Evolutionary conservation across 2,888 invertebrate species (phyloP).

Genomic region (Ariolimax columbianus): DNA sequence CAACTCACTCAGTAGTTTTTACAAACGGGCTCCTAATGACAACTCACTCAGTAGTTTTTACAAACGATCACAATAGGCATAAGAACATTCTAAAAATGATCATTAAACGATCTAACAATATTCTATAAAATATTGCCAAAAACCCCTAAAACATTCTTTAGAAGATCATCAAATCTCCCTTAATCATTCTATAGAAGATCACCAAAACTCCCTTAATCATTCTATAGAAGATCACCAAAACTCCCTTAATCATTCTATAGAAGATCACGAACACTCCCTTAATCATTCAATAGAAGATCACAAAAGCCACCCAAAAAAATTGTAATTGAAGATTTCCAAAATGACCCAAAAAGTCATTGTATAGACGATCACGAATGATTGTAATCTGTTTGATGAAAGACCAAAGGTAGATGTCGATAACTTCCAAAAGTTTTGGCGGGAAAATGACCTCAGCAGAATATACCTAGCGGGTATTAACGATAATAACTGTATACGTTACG

Average conservation of each 20-base stretch:
- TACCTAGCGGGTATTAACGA: too few relatives aligned
- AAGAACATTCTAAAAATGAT: slow-evolving; percentile 12
- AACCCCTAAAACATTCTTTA: neutral
- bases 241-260: neutral
- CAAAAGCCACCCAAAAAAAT: too few relatives aligned
- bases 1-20: neutral
- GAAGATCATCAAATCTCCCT: neutral
- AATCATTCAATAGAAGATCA: slow-evolving; percentile 1
- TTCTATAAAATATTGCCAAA: neutral
- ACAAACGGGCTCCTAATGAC: neutral
- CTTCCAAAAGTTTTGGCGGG: too few relatives aligned
- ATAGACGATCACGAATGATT: too few relatives aligned
- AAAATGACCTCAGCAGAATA: too few relatives aligned
- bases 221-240: neutral
- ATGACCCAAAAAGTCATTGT: too few relatives aligned
- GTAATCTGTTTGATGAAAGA: too few relatives aligned
- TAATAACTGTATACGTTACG: too few relatives aligned
- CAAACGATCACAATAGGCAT: neutral
- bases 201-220: neutral
- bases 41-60: neutral
- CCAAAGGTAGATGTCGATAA: too few relatives aligned
- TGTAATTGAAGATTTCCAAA: too few relatives aligned
- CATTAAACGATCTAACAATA: neutral
- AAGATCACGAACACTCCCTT: neutral
- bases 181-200: slow-evolving; percentile 13